Conservation (phyloP, 64 coral and sea anemone genomes). For the Stichodactyla mertensii region DNA sequence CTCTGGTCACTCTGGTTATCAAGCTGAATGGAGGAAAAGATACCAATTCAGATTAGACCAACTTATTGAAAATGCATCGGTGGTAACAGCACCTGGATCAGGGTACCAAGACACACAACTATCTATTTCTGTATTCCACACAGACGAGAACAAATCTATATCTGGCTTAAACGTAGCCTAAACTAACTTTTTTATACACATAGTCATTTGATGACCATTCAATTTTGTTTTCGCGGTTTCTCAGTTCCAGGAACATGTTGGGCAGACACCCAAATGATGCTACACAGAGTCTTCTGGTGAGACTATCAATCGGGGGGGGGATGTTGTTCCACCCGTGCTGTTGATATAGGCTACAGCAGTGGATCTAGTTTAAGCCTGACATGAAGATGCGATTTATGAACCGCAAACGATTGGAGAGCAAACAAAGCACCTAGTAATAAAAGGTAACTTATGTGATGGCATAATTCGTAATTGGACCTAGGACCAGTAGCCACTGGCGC, state of each 20-base stretch:
- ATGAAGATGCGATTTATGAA: not conserved
- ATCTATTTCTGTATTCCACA: too few species aligned
- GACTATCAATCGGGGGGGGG: not conserved
- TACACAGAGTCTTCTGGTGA: not conserved
- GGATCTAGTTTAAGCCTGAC: not conserved
- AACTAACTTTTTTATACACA: constrained; percentile 9
- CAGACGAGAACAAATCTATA: too few species aligned
- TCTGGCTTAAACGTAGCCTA: not conserved
- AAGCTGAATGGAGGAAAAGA: too few species aligned
- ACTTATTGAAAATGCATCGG: too few species aligned
- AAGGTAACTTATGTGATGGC: not conserved
- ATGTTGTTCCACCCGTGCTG: not conserved
- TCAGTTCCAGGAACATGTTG: constrained; percentile 13
- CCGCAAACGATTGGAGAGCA: not conserved
- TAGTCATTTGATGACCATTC: constrained; percentile 28
- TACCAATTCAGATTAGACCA: not conserved
- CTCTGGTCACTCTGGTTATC: too few species aligned
- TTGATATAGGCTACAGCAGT: constrained; percentile 9
- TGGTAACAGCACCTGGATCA: too few species aligned
- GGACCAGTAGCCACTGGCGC: constrained; percentile 5
- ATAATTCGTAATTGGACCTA: not conserved
- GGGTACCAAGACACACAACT: too few species aligned
- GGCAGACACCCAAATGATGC: constrained; percentile 3
- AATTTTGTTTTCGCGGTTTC: constrained; percentile 8
- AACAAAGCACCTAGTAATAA: not conserved